Base-by-base conservation (phyloP, 2,113 vertebrate genomes). In the Plecotus auritus region DNA sequence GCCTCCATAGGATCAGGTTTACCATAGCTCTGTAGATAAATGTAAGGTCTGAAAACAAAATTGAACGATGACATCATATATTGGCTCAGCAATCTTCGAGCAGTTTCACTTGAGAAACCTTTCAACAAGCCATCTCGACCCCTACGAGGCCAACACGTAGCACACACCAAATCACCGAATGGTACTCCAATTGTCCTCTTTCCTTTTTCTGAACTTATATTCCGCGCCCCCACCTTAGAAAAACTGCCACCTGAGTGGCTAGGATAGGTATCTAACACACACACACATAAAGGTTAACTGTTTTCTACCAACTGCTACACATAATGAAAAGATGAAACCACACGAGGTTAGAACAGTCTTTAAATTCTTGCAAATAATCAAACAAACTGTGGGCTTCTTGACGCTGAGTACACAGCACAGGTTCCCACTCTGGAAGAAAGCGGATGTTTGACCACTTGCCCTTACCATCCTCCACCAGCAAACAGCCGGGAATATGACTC, bases 1-100 rank as follows among this genome's bases (percentile, higher is more conserved):
- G 40, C 51, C 18, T 70, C 84, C 40, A 87, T 93, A 85, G 70
- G 40, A 85, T 70, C 72, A 90, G 88, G 95, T 78, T 90, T 95
- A 83, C 42, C 85, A 26, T 17, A 70, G 82, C 61, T 90, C 74
- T 92, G 74, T 49, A 61, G 45, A 84, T 90, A 92, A 90, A 77
- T 59, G 61, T 37, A 88, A 88, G 67, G 32, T 93, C 73, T 83
- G 51, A 86, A 90, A 91, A 85, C 61, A 93, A 73, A 84, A 89
- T 89, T 73, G 74, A 92, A 85, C 92, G 67, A 81, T 76, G 90
- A 49, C 23, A 45, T 30, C 32, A 54, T 22, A 40, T 40, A 61
- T 61, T 69, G 67, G 87, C 69, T 93, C 81, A 85, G 67, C 72
- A 85, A 59, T 78, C 66, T n/a, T 91, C 66, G 22, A 45, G 40